Percentiles rank a stretch among this genome's conserved stretches.
phyloP scores from a whole-genome alignment of 2,888 invertebrate species.

The Alcis repandata region DNA sequence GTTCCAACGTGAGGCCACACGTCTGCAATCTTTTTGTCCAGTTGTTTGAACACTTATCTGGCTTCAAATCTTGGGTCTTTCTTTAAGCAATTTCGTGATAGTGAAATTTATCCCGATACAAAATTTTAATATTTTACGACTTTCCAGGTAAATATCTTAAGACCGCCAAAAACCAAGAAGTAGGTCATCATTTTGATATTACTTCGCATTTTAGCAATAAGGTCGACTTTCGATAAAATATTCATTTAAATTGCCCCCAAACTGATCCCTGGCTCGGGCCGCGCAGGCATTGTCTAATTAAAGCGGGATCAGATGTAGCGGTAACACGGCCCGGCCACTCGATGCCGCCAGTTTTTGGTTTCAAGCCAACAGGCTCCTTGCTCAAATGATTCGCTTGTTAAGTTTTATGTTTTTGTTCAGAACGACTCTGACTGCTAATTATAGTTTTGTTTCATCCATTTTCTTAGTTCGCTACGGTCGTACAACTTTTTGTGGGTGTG shows the following conservation, averaged over 20 bases:
- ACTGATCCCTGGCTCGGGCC: slow-evolving; percentile 9
- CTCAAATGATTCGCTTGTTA: slow-evolving; percentile 74
- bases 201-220: neutral
- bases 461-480: slow-evolving; percentile 9
- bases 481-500: neutral
- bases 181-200: neutral
- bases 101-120: too few species aligned
- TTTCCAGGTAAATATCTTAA: too few species aligned
- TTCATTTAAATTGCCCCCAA: slow-evolving; percentile 6
- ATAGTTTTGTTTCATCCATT: slow-evolving; percentile 43
- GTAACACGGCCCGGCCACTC: slow-evolving; percentile 55
- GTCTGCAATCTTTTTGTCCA: too few species aligned
- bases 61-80: too few species aligned
- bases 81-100: too few species aligned
- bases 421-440: slow-evolving; percentile 43
- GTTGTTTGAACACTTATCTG: too few species aligned
- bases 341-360: slow-evolving; percentile 73
- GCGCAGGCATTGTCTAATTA: slow-evolving; percentile 69
- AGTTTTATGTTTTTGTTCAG: slow-evolving; percentile 65
- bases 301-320: slow-evolving; percentile 76
- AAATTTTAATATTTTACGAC: too few species aligned
- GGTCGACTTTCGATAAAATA: slow-evolving; percentile 1
- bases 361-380: slow-evolving; percentile 74
- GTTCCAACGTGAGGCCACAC: too few species aligned
- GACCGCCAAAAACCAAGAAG: too few species aligned